Evolutionary conservation across 64 coral and sea anemone species (phyloP), one percentile per base, ranked within the genome.

Genomic region (Stichodactyla helianthus): DNA sequence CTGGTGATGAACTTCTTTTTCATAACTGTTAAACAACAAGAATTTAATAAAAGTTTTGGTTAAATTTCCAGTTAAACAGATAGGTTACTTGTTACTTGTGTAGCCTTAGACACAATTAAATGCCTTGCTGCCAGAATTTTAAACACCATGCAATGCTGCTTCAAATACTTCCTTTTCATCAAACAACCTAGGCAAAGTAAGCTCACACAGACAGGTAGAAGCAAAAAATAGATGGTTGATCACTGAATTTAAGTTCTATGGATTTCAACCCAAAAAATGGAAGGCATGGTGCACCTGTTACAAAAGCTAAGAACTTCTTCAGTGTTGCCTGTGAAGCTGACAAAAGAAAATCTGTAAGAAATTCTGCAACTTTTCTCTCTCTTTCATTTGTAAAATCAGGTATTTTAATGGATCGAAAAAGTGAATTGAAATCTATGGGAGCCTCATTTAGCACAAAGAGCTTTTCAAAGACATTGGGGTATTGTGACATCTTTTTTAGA

Each of bases 191-290:
- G 79, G 88, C 50, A 89, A 65, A 82, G 59, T 61, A 56, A 89
- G 61, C 61, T 89, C 79, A 83, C 88, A 89, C 56, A 89, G 62
- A 68, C 88, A 89, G 54, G 79, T 89, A 59, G 88, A 89, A 83
- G 88, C 79, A 89, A 89, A 89, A 83, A 50, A 89, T 89, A 82
- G 79, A 83, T 68, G 60, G 60, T 70, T 57, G 57, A 15, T 89
- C 20, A 83, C 26, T 64, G 82, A 83, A 89, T 68, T 89, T 83
- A 14, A 89, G 56, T 83, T 81, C 58, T 68, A 83, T 17, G 58
- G 79, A 67, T 83, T 89, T 26, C 19, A 89, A 61, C 61, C 88
- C 88, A 89, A 89, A 89, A 65, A 53, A 88, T 79, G 86, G 87
- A 59, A 89, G 61, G 78, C 79, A 89, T 20, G 87, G 87, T 44